These are phyloP conservation scores for Notothenia rossii DNA, from an alignment of 2,113 vertebrate species.

Conservation along the genomic window DNA sequence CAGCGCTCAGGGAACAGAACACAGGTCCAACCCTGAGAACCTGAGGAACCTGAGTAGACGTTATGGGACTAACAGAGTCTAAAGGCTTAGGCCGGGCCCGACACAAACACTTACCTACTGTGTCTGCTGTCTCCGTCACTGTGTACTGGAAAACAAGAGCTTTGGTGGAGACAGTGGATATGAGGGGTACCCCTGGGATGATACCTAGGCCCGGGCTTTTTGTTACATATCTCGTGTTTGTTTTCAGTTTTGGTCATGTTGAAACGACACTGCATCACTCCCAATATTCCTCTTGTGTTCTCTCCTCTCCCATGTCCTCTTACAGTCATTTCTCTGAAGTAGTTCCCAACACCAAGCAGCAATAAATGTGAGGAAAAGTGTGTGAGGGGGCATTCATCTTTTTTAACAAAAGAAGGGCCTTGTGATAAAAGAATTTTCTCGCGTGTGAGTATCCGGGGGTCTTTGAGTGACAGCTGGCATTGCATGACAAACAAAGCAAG, in stretches of 20 bases:
- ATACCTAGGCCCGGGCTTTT: conserved; percentile 55
- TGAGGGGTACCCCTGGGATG: conserved; percentile 57
- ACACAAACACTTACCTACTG: conserved; percentile 80
- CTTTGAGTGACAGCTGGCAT: conserved; percentile 39
- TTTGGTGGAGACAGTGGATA: conserved; percentile 75
- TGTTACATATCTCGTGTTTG: conserved; percentile 70
- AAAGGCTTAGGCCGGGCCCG: conserved; percentile 77
- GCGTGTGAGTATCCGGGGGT: conserved; percentile 53
- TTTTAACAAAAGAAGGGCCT: conserved; percentile 35
- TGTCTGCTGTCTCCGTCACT: conserved; percentile 79
- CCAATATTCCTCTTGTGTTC: conserved; percentile 71
- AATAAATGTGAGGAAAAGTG: conserved; percentile 45
- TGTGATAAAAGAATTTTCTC: conserved; percentile 46
- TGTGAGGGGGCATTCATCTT: conserved; percentile 36
- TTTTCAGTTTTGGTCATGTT: conserved; percentile 69
- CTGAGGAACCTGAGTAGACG: conserved; percentile 78
- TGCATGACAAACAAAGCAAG: conserved; percentile 63
- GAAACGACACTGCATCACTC: conserved; percentile 54
- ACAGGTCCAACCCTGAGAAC: conserved; percentile 73
- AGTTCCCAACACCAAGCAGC: conserved; percentile 58
- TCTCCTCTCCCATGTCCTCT: conserved; percentile 65
- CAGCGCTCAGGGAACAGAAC: conserved; percentile 59
- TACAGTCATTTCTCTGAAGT: conserved; percentile 53
- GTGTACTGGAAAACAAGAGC: conserved; percentile 82
- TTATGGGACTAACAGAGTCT: conserved; percentile 76